Percentiles rank a stretch among this genome's conserved stretches.
Evolutionary conservation across 2,113 vertebrate genomes (phyloP).

Genomic region (Sclerurus mexicanus): DNA sequence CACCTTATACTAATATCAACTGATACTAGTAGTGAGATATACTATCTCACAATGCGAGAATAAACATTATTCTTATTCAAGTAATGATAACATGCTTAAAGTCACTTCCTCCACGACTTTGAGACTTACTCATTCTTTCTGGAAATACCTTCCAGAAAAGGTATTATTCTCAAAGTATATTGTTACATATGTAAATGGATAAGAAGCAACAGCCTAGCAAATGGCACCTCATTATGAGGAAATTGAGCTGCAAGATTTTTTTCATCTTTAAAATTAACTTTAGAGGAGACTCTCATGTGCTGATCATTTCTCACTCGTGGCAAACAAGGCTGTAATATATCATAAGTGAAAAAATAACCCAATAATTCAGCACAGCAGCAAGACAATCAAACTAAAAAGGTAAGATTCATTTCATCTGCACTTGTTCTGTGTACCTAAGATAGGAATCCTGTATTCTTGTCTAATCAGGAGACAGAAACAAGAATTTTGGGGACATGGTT

Average conservation of each 20-base stretch:
- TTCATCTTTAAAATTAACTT: not conserved
- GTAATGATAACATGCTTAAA: not conserved
- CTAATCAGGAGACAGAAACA: not conserved
- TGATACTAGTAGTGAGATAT: no score
- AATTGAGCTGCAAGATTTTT: not conserved
- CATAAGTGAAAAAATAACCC: not conserved
- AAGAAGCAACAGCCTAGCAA: not conserved
- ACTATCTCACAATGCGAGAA: no score
- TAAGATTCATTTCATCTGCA: not conserved
- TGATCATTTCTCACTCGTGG: not conserved
- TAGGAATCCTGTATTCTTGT: not conserved
- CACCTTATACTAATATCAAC: not conserved
- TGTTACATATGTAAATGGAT: not conserved
- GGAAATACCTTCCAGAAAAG: not conserved
- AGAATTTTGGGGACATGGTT: not conserved
- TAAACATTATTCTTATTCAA: not conserved
- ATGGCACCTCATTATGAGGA: not conserved
- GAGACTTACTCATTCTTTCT: not conserved
- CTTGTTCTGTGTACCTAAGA: not conserved
- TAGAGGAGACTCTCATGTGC: not conserved
- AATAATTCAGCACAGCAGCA: not conserved
- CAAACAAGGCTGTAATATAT: not conserved
- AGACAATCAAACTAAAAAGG: not conserved
- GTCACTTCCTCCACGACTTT: not conserved
- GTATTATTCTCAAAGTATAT: not conserved